Base-by-base conservation (phyloP, 2,113 vertebrate genomes). In the Himantopus leucocephalus region DNA sequence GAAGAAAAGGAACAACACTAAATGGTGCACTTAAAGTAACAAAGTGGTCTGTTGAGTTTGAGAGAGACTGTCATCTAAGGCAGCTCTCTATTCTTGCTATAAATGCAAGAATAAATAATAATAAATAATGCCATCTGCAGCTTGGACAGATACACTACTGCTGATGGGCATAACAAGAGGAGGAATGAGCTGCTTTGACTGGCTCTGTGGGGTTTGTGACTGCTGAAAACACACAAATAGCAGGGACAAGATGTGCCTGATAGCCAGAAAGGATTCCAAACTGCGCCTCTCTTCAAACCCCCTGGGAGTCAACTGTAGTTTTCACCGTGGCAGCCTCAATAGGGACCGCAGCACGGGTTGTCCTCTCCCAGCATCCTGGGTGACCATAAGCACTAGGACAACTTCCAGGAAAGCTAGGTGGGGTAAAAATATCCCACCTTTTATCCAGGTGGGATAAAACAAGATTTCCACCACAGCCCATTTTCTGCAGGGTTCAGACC, bases 301-400 rank as follows among this genome's bases (percentile, higher is more conserved):
- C 14, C n/a, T 3, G 10, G 8, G 30, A 14, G 4, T 10, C 48
- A 35, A 3, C 6, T 2, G 0, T 4, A 5, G 1, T 18, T 32
- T 67, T 75, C 39, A 43, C 23, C 39, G 56, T 22, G 39, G 77
- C 23, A 10, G 0, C 1, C 6, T 9, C 4, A 55, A 3, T 5
- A 29, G 16, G 59, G 47, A n/a, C 24, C 10, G 0, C 0, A 0
- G 22, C 56, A 88, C 63, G 50, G 27, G 41, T 4, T 12, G 53
- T 34, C 12, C 10, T 72, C 26, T 62, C 34, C 16, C 64, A 88
- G n/a, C 26, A 7, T n/a, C 26, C 50, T 72, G 70, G 10, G 3
- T 52, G 39, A 27, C 34, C 7, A 0, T 24, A 55, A 88, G 48
- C 35, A 3, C 15, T 5, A 14, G 9, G 43, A 35, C 23, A 43